phyloP scores from a whole-genome alignment of 2,797 vertebrate species.

The Rhyacichthys aspro region DNA sequence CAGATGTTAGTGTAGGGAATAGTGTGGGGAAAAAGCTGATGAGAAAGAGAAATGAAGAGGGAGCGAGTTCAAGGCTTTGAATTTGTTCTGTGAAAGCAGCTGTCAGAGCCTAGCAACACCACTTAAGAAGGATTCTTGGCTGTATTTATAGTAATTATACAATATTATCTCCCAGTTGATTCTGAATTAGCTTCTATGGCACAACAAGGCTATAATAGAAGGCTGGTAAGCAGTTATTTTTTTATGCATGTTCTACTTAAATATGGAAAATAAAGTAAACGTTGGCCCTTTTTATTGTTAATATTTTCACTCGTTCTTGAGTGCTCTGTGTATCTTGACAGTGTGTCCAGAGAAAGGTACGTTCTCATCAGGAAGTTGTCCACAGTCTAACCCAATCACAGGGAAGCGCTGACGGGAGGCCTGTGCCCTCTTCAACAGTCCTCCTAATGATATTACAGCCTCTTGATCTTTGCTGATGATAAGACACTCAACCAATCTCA shows the following conservation, averaged over 20 bases:
- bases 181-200: conserved; percentile 31
- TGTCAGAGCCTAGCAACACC: conserved; percentile 60
- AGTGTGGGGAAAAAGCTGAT: conserved; percentile 49
- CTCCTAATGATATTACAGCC: conserved; percentile 69
- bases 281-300: neutral
- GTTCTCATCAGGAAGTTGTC: conserved; percentile 51
- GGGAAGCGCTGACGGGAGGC: conserved; percentile 48
- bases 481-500: conserved; percentile 55
- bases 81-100: conserved; percentile 62
- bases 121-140: conserved; percentile 59
- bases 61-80: conserved; percentile 51
- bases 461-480: conserved; percentile 67
- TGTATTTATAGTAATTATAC: conserved; percentile 57
- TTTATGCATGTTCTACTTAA: conserved; percentile 20
- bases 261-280: conserved; percentile 16
- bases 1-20: conserved; percentile 55
- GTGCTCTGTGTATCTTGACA: too few species aligned
- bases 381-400: conserved; percentile 55
- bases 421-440: conserved; percentile 60
- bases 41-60: conserved; percentile 28
- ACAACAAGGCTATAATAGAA: conserved; percentile 35
- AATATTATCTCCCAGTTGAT: conserved; percentile 44
- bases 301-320: conserved; percentile 1
- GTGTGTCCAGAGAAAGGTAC: conserved; percentile 21
- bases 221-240: neutral